Evolutionary conservation across 2,888 invertebrate genomes (phyloP), one percentile per base, ranked within the genome.

Genomic region (Xanthorhoe designata): DNA sequence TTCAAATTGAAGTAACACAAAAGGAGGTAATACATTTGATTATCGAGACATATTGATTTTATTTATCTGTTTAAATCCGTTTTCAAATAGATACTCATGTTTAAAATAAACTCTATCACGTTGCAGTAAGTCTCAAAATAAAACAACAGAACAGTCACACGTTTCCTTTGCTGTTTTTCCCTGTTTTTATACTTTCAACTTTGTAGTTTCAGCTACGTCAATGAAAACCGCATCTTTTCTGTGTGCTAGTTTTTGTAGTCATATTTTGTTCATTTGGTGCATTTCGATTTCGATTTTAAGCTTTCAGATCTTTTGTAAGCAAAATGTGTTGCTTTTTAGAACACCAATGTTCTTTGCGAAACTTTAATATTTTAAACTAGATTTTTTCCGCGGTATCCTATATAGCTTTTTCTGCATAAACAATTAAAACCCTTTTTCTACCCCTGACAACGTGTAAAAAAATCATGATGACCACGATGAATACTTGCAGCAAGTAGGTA

Each of bases 181-280:
- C 35, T 9, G 24, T 35, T 32, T 51, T 62, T 61, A 35, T 53
- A 32, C 29, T 53, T 17, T 9, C 51, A 18, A 9, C 51, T 15
- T 17, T 56, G 19, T 15, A 49, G 13, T 42, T 35, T 3, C 2
- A 6, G 24, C 19, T 19, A 13, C n/a, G 29, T 29, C 49, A 49
- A 58, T 18, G 13, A 58, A 58, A 50, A 50, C 50, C 32, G 32
- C 58, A 58, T 57, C 10, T 15, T 47, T 19, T 19, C 53, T 17
- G 38, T 17, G 38, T 13, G 13, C 38, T 4, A 10, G 38, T 42
- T 42, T 42, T 42, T 42, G 38, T 42, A 13, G 13, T 42, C 38
- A 42, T 42, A 38, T 38, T 38, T 38, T 38, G 35, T 38, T 38
- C 35, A 13, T 42, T 42, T 42, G 13, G 13, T 42, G 13, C 38